Percentiles rank a stretch among this genome's conserved stretches.
These are phyloP conservation scores for Trachops cirrhosus DNA, from an alignment of 2,797 vertebrate species.

Conservation along the genomic window DNA sequence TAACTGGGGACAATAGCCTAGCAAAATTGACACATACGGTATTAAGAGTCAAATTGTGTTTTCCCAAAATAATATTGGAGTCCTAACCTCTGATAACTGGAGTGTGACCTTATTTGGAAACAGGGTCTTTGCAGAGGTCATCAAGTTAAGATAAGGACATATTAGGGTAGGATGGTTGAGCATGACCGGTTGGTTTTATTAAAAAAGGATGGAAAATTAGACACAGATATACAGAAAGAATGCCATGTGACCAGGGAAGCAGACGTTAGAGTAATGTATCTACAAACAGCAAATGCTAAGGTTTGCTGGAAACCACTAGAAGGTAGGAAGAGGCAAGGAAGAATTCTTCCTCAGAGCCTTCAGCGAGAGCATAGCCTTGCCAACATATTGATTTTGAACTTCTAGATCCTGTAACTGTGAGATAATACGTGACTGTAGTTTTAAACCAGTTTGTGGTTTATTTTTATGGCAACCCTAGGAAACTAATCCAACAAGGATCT, in stretches of 20 bases:
- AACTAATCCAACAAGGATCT: neutral
- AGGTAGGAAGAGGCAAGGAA: neutral
- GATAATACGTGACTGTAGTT: neutral
- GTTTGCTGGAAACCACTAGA: neutral
- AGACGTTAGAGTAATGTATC: neutral
- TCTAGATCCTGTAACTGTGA: neutral
- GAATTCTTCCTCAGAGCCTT: fast-evolving
- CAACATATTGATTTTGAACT: neutral
- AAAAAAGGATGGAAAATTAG: neutral
- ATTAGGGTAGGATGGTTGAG: neutral
- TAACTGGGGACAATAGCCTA: neutral
- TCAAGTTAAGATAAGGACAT: neutral
- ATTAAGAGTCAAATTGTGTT: neutral
- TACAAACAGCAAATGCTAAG: neutral
- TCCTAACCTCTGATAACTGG: neutral
- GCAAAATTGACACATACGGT: neutral
- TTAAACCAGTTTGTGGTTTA: neutral
- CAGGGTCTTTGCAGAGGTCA: neutral
- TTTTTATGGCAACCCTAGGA: neutral
- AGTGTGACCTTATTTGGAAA: neutral
- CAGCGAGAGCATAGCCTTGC: neutral
- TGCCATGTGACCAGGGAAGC: neutral
- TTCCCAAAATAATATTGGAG: neutral
- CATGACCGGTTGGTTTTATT: neutral
- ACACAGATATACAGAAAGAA: neutral